Evolutionary conservation across 1,140 invertebrate species (phyloP).

Genomic region (Drosophila santomea): DNA sequence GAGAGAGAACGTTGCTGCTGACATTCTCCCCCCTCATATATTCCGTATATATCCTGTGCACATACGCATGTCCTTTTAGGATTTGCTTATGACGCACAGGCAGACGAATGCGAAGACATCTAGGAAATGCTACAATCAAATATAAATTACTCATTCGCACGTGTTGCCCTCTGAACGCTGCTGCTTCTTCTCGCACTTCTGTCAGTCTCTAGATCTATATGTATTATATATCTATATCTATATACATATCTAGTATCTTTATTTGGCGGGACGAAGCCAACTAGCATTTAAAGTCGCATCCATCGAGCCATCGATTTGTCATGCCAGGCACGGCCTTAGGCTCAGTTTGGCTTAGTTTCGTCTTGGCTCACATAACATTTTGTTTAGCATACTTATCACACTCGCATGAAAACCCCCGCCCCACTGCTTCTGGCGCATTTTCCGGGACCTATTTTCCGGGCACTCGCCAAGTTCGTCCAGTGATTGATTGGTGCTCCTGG

Average conservation of each 20-base stretch:
- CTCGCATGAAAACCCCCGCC: slow-evolving; percentile 7
- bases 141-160: slow-evolving; percentile 78
- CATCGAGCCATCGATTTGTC: slow-evolving; percentile 57
- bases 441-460: slow-evolving; percentile 8
- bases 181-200: too few relatives aligned
- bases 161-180: slow-evolving; percentile 39
- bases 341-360: slow-evolving; percentile 21
- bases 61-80: slow-evolving; percentile 64
- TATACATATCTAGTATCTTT: slow-evolving; percentile 30
- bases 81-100: slow-evolving; percentile 72
- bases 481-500: slow-evolving; percentile 65
- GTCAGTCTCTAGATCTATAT: slow-evolving; percentile 9
- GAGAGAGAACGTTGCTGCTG: slow-evolving; percentile 17
- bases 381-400: slow-evolving; percentile 66
- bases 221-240: slow-evolving; percentile 7
- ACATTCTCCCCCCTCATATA: neutral
- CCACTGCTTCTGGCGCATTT: neutral
- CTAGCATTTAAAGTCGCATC: slow-evolving; percentile 62
- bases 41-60: slow-evolving; percentile 16
- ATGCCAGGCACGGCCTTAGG: slow-evolving; percentile 48
- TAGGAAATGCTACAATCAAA: slow-evolving; percentile 69
- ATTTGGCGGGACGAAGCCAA: slow-evolving; percentile 29
- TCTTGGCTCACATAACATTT: slow-evolving; percentile 42
- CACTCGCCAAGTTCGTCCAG: slow-evolving; percentile 22
- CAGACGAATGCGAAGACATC: slow-evolving; percentile 18